These are phyloP conservation scores for Heterodera schachtii DNA, from an alignment of 1,140 invertebrate genomes.

Conservation along the genomic window DNA sequence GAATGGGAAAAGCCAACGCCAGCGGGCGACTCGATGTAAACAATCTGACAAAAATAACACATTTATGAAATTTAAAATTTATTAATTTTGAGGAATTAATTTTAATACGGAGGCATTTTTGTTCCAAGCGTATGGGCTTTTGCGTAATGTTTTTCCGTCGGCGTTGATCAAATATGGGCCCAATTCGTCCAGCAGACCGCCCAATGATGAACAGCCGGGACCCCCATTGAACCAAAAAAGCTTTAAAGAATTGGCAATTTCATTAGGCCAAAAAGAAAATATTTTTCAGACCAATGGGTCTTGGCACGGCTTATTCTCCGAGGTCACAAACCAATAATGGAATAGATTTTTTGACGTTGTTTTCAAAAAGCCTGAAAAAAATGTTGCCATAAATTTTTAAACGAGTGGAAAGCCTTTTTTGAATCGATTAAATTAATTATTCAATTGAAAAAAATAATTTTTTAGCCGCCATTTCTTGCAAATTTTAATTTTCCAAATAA, in stretches of 20 bases:
- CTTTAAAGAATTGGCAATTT: slow-evolving; percentile 35
- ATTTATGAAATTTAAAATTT: too few relatives aligned
- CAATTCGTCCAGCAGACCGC: slow-evolving; percentile 69
- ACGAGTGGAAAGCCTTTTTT: too few relatives aligned
- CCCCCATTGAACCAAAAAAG: slow-evolving; percentile 72
- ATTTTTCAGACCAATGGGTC: slow-evolving; percentile 67
- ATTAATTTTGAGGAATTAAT: too few relatives aligned
- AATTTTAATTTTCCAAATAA: too few relatives aligned
- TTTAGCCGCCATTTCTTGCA: too few relatives aligned
- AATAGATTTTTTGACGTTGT: slow-evolving; percentile 37
- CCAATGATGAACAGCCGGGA: slow-evolving; percentile 70
- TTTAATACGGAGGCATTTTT: slow-evolving; percentile 54
- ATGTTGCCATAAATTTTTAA: too few relatives aligned
- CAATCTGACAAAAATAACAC: slow-evolving; percentile 47
- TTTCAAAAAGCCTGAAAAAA: slow-evolving; percentile 10
- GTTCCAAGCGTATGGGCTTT: slow-evolving; percentile 57
- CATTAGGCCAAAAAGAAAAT: slow-evolving; percentile 37
- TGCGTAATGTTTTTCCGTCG: slow-evolving; percentile 64
- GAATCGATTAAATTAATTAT: too few relatives aligned
- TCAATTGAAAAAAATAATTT: too few relatives aligned
- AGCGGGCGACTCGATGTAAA: slow-evolving; percentile 53
- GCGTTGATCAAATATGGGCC: slow-evolving; percentile 69
- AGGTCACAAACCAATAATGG: slow-evolving; percentile 69
- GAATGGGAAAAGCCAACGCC: slow-evolving; percentile 43
- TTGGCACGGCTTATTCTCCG: slow-evolving; percentile 64